Conservation (phyloP, 1,140 invertebrate genomes). For the Coptotermes formosanus region DNA sequence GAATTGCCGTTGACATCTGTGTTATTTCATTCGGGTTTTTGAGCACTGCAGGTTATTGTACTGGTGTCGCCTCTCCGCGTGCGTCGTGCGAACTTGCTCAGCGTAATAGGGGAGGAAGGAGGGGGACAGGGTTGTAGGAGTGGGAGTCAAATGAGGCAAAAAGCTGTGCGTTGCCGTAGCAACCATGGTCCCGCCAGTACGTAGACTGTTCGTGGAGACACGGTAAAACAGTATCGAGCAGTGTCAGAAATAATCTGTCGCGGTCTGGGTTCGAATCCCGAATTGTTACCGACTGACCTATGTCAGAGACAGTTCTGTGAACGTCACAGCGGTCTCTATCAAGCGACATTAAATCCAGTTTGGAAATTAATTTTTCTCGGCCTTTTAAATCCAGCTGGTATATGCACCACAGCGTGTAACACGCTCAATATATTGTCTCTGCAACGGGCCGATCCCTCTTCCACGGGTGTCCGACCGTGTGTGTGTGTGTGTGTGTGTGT, state of each 20-base stretch:
- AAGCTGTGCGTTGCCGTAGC: constrained; percentile 23
- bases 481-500: too few species aligned
- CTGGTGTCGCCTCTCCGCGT: neutral
- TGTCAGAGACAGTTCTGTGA: too few species aligned
- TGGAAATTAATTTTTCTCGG: too few species aligned
- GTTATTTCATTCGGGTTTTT: neutral
- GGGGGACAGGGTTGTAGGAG: neutral
- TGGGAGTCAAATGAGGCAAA: constrained; percentile 19
- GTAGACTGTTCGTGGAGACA: neutral
- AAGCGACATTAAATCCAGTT: too few species aligned
- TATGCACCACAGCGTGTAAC: too few species aligned
- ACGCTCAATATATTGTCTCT: too few species aligned
- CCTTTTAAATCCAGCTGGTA: too few species aligned
- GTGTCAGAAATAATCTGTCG: neutral
- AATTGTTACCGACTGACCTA: too few species aligned
- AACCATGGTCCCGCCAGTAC: constrained; percentile 7
- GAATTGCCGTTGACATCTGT: constrained; percentile 15
- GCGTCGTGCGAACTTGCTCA: neutral
- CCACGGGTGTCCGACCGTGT: too few species aligned
- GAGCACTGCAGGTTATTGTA: neutral
- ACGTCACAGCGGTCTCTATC: too few species aligned
- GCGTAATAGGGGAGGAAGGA: neutral
- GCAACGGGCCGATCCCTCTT: too few species aligned
- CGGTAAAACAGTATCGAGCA: neutral
- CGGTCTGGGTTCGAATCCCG: neutral